These are phyloP conservation scores for Drosophila nr. medialis DNA, from an alignment of 2,888 invertebrate genomes.

Conservation along the genomic window DNA sequence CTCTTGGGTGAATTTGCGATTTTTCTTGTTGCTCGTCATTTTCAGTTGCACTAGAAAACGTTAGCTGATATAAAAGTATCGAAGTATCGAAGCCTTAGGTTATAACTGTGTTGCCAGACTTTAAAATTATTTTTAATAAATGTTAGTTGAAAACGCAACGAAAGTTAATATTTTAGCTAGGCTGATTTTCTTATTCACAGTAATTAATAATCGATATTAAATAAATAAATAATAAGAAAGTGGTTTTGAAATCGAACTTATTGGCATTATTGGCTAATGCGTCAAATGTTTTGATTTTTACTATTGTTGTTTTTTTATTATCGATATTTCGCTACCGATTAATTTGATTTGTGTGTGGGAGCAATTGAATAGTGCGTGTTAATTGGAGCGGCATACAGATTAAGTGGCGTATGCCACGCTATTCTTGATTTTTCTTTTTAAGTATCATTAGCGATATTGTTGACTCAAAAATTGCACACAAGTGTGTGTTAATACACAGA, in stretches of 20 bases:
- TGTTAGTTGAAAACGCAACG: neutral
- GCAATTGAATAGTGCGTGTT: neutral
- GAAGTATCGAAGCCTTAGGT: neutral
- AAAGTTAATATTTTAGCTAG: neutral
- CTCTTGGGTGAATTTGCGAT: rapidly evolving
- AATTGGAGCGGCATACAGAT: neutral
- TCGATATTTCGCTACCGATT: neutral
- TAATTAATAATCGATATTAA: neutral
- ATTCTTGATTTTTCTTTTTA: neutral
- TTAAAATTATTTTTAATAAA: neutral
- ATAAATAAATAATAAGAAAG: neutral
- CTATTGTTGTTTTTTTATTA: neutral
- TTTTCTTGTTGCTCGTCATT: rapidly evolving
- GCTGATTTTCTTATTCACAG: neutral
- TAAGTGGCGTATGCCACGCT: neutral
- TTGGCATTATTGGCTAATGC: neutral
- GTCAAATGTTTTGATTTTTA: neutral
- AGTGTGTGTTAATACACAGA: neutral
- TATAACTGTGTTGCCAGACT: slow-evolving; percentile 1
- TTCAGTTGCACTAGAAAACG: neutral
- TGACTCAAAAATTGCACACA: neutral
- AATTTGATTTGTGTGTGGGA: neutral
- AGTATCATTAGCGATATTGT: neutral
- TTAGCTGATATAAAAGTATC: neutral
- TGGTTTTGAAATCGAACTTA: too few species aligned